Evolutionary conservation across 2,113 vertebrate genomes (phyloP).

Genomic region (Scopus umbretta): DNA sequence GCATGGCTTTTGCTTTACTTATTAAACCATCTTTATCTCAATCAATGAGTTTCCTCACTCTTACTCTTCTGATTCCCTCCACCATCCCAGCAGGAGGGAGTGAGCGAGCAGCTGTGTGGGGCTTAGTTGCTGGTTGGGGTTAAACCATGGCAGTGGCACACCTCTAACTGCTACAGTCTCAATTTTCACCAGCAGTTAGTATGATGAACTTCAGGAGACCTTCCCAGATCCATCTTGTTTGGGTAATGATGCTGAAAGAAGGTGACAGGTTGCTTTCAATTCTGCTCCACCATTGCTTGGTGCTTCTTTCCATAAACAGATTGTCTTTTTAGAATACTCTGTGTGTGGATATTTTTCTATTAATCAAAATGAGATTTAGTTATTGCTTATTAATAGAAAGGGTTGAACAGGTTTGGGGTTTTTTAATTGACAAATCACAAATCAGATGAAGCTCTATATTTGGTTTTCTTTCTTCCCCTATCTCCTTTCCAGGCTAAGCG

Average conservation of each 20-base stretch:
- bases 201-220: not conserved
- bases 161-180: not conserved
- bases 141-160: too few species aligned
- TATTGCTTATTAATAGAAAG: not conserved
- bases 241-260: not conserved
- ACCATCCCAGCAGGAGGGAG: too few species aligned
- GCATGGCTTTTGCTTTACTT: too few species aligned
- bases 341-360: not conserved
- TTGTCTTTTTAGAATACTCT: not conserved
- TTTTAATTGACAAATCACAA: not conserved
- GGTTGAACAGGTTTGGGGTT: not conserved
- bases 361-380: not conserved
- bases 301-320: not conserved
- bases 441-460: not conserved
- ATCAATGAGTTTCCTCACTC: too few species aligned
- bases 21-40: too few species aligned
- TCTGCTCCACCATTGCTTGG: not conserved
- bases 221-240: not conserved
- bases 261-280: not conserved
- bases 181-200: not conserved
- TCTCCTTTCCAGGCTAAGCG: not conserved
- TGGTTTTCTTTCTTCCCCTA: not conserved
- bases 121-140: too few species aligned
- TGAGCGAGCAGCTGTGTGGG: too few species aligned
- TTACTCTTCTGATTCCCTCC: too few species aligned